phyloP scores from a whole-genome alignment of 2,113 vertebrate genomes.

The Leucopternis melanops region DNA sequence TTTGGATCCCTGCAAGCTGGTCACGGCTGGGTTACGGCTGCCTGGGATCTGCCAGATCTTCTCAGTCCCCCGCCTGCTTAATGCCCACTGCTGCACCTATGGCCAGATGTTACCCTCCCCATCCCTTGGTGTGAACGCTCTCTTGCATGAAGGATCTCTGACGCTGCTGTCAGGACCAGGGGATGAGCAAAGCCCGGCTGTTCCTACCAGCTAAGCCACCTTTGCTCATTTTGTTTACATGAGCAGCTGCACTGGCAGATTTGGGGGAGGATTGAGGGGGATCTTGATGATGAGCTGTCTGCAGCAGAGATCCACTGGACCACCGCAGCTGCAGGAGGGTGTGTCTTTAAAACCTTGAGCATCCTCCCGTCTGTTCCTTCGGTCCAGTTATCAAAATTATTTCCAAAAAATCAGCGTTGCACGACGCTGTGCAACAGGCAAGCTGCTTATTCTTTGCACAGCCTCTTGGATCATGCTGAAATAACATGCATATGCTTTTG shows the following conservation, averaged over 20 bases:
- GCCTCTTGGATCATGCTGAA: neutral
- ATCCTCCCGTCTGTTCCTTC: neutral
- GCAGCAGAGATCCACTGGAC: neutral
- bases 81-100: neutral
- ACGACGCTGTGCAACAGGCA: neutral
- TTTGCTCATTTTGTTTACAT: neutral
- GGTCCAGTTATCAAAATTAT: neutral
- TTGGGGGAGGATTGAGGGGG: neutral
- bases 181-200: neutral
- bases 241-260: neutral
- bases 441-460: neutral
- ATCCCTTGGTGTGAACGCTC: neutral
- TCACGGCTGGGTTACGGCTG: neutral
- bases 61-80: neutral
- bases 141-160: neutral
- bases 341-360: neutral
- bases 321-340: neutral
- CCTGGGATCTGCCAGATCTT: neutral
- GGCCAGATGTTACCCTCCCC: neutral
- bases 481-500: neutral
- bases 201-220: neutral
- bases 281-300: neutral
- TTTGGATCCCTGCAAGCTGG: neutral
- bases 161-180: neutral
- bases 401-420: neutral